Conservation (phyloP, 2,888 invertebrate species). For the Oligia strigilis region DNA sequence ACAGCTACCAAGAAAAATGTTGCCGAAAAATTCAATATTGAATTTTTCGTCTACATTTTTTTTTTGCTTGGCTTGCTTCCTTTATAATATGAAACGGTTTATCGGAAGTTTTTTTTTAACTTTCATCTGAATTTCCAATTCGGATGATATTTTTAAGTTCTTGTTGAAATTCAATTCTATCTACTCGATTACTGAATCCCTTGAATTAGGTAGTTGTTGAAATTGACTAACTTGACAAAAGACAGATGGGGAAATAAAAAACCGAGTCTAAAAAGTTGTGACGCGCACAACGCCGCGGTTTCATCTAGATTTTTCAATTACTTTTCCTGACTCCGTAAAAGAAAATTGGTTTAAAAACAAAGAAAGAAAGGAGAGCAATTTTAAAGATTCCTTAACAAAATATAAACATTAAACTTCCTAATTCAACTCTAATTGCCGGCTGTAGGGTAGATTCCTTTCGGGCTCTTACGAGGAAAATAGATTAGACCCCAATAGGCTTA, state of each 20-base stretch:
- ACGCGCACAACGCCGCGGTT: conserved; percentile 19
- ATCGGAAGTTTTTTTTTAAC: too few species aligned
- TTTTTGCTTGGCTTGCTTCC: neutral
- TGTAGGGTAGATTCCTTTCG: conserved; percentile 43
- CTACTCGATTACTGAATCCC: neutral
- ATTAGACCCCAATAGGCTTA: conserved; percentile 54
- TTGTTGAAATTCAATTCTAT: neutral
- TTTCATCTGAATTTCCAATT: neutral
- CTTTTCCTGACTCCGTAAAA: conserved; percentile 44
- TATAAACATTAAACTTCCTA: conserved; percentile 41
- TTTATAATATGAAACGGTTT: neutral
- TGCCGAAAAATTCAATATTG: neutral
- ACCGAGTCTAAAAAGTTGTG: conserved; percentile 4
- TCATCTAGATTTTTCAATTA: conserved; percentile 58
- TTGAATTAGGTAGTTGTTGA: neutral
- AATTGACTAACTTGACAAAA: conserved; percentile 5
- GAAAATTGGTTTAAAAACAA: conserved; percentile 43
- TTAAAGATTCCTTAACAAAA: conserved; percentile 36
- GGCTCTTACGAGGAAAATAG: conserved; percentile 47
- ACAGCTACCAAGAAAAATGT: neutral
- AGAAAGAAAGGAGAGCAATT: conserved; percentile 25
- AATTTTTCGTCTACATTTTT: neutral
- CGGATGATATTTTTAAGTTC: neutral
- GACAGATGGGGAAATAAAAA: conserved; percentile 23
- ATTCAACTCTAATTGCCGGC: conserved; percentile 28